phyloP scores from a whole-genome alignment of 1,140 invertebrate species.

The Drosophila kikkawai region DNA sequence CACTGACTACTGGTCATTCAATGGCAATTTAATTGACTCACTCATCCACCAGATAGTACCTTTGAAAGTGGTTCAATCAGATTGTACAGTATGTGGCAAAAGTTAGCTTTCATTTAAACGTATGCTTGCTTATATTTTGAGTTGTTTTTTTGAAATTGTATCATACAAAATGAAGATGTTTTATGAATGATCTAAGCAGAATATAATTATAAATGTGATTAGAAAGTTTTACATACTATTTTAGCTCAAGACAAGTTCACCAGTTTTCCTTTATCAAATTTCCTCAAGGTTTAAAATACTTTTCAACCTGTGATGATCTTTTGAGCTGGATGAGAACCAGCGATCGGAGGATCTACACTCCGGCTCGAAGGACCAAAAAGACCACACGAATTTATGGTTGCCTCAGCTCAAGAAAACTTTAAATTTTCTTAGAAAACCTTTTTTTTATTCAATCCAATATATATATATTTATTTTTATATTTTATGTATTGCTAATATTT shows the following conservation, averaged over 20 bases:
- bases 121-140: background rate
- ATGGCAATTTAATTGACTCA: slow-evolving; percentile 71
- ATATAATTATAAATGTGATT: background rate
- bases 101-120: background rate
- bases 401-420: too few relatives aligned
- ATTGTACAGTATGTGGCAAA: slow-evolving; percentile 11
- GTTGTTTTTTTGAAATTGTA: background rate
- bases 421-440: too few relatives aligned
- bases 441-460: background rate
- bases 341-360: too few relatives aligned
- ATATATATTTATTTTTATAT: background rate
- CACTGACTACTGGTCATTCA: slow-evolving; percentile 31
- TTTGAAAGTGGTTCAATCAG: slow-evolving; percentile 22
- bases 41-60: slow-evolving; percentile 11
- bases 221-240: background rate
- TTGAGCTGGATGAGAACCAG: too few relatives aligned
- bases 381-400: too few relatives aligned
- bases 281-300: too few relatives aligned
- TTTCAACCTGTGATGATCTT: too few relatives aligned
- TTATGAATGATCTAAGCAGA: background rate
- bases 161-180: background rate
- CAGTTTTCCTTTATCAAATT: background rate
- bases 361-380: too few relatives aligned
- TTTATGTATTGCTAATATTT: background rate
- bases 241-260: too few relatives aligned